Base-by-base conservation (phyloP, 2,888 invertebrate species). In the Drosophila leonis region DNA sequence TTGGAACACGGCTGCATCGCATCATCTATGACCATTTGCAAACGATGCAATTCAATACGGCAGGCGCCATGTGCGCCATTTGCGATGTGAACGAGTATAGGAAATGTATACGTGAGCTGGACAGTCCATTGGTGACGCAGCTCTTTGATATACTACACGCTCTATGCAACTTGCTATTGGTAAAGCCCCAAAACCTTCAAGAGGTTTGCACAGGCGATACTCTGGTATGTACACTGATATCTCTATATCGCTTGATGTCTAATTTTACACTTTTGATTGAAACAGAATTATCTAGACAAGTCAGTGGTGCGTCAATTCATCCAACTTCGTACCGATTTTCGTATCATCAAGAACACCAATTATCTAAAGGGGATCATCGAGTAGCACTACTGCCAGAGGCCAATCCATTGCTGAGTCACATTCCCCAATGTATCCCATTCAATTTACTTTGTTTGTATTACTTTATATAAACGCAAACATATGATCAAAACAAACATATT, bases 61-160 rank as follows among this genome's bases (percentile, higher is more conserved):
- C 98, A 51, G 98, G 99, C 63, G 99, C 99, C 0, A 98, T 99
- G 97, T 96, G 98, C 92, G 98, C 98, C 3, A 98, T 99, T 83
- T 99, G 98, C 93, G 99, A 99, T 94, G 97, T 99, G 82, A 98
- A 98, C 90, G 99, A 99, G 93, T 99, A 99, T 93, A 95, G 98
- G 24, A 97, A 97, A 82, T 97, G 97, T 91, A 96, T 96, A n/a
- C 90, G 94, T 0, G 95, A 96, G 54, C 94, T 96, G 65, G 94
- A 96, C 62, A 96, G 98, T 10, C 94, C 96, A 4, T 93, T 98
- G 57, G 96, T 98, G 42, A 96, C 95, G 49, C 96, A 96, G 67
- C 94, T 99, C n/a, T 99, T 99, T 94, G 98, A 99, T 94, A 97
- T 98, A 27, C 94, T 99, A 48, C 98, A 99, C 93, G 98, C 98